A percentile compares a stretch with the other conserved stretches of the same genome.
These are phyloP conservation scores for Arctopsyche grandis DNA, from an alignment of 1,140 invertebrate genomes.

Conservation along the genomic window DNA sequence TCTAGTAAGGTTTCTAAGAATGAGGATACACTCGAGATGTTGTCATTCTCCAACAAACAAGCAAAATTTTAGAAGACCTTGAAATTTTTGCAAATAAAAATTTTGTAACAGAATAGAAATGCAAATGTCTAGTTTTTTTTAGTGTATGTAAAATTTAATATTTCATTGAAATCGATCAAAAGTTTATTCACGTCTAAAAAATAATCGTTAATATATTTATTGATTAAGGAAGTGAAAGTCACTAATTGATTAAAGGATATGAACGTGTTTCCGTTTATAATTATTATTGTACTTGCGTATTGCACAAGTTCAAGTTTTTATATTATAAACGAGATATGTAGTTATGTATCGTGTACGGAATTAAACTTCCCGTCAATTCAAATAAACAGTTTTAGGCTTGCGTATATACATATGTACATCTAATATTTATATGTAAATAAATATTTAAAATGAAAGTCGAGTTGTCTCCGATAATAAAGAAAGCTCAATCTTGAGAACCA, in stretches of 20 bases:
- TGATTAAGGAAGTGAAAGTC: slow-evolving; percentile 12
- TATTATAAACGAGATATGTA: background rate
- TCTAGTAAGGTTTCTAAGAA: background rate
- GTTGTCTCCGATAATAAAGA: no score
- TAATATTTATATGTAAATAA: no score
- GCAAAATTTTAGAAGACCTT: background rate
- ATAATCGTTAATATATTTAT: background rate
- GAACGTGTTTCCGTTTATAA: background rate
- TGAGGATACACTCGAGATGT: background rate
- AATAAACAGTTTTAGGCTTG: background rate
- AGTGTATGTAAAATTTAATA: background rate
- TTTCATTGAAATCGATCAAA: no score
- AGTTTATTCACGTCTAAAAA: no score
- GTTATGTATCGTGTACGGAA: background rate
- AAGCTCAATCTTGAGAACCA: background rate
- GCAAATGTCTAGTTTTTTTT: background rate
- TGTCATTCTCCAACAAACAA: background rate
- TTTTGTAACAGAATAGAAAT: background rate
- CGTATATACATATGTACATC: background rate
- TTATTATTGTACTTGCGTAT: background rate
- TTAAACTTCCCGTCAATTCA: no score
- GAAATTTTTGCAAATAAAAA: background rate
- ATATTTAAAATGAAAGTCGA: no score
- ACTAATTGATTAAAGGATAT: slow-evolving; percentile 5
- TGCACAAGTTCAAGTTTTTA: background rate